Conservation (phyloP, 2,113 vertebrate species). For the Diadophis punctatus region DNA sequence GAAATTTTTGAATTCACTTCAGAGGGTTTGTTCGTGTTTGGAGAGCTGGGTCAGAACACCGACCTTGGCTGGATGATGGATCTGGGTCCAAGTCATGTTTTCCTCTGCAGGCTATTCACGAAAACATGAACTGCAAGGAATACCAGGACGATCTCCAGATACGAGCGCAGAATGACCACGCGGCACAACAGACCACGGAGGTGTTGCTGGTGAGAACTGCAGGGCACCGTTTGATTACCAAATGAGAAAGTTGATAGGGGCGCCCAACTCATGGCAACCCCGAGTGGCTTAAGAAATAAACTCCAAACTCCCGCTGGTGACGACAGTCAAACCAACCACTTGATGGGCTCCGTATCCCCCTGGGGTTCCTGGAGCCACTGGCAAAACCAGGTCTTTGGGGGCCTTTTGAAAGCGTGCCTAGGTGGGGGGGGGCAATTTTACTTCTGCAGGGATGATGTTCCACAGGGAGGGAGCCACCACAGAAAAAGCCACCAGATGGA, state of each 20-base stretch:
- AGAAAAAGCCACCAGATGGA: neutral
- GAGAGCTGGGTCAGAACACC: no score
- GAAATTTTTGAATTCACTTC: no score
- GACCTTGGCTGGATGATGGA: neutral
- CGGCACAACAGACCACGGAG: constrained; percentile 76
- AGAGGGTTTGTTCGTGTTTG: no score
- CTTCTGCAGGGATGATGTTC: neutral
- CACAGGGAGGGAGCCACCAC: neutral
- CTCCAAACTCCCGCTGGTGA: neutral
- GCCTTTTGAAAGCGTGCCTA: neutral
- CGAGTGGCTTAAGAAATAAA: neutral
- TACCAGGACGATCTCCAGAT: constrained; percentile 83
- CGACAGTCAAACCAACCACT: neutral
- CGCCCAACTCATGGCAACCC: neutral
- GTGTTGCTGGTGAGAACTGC: constrained; percentile 72
- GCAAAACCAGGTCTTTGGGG: neutral
- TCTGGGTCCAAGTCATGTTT: neutral
- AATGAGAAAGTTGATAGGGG: neutral
- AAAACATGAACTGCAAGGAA: constrained; percentile 81
- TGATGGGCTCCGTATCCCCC: neutral
- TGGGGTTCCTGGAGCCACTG: neutral
- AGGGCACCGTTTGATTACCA: neutral
- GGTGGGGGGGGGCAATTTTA: neutral
- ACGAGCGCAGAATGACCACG: constrained; percentile 75
- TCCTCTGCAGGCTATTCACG: constrained; percentile 75